Evolutionary conservation across 2,888 invertebrate species (phyloP), one percentile per base, ranked within the genome.

Genomic region (Oligia latruncula): DNA sequence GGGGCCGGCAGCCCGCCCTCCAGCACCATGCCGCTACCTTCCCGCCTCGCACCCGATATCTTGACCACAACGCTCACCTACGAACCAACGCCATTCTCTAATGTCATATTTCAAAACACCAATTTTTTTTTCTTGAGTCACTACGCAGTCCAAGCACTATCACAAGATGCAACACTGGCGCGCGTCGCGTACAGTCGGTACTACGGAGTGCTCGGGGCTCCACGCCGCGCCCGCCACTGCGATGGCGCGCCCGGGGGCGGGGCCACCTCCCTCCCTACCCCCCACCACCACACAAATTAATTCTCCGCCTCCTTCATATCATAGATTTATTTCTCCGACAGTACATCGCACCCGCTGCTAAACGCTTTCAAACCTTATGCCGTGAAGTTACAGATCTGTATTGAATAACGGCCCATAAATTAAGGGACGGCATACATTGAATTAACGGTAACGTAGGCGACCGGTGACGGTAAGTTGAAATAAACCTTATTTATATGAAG

Each of bases 1-100:
- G 98, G 98, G 93, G 98, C 97, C 95, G 98, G 98, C 95, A 98
- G 94, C 90, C 97, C 98, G 94, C 95, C 97, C 93, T 98, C 98
- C 93, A 98, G 95, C 95, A 98, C 98, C 98, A 98, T 98, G 90
- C 94, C 93, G 92, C 93, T 90, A 90, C 92, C 92, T 91, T 91
- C 90, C 88, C 92, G 84, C 85, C 92, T 88, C 80, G 91, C 93
- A 82, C 92, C 92, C 92, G 95, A 93, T 95, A 95, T 95, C 92
- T 94, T 95, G 95, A 89, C 93, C 93, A 92, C 91, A 87, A 88
- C 83, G 84, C 88, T 91, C 92, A 90, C 90, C 90, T 89, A 88
- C 90, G 85, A 83, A 78, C 76, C 88, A 84, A 89, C 88, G 88
- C 89, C 93, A 94, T 93, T 90, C 87, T 93, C 89, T 90, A 92